phyloP scores from a whole-genome alignment of 64 coral and sea anemone species.

The Actinia equina region DNA sequence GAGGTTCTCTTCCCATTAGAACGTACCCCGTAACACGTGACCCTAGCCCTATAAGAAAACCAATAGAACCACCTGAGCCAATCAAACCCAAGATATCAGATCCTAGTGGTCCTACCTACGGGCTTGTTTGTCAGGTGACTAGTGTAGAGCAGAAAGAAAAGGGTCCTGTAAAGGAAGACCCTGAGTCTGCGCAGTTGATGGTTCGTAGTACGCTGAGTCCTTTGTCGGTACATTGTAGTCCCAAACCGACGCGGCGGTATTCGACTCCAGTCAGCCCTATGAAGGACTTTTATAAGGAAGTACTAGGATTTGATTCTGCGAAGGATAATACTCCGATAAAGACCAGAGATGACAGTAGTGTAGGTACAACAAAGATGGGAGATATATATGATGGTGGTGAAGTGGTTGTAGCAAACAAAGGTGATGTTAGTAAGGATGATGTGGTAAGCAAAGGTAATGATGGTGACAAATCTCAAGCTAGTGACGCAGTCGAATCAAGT shows the following conservation, averaged over 20 bases:
- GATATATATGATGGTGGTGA: no score
- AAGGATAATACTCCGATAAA: background rate
- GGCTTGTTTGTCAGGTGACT: constrained; percentile 21
- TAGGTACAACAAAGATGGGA: background rate
- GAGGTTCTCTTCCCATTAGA: constrained; percentile 14
- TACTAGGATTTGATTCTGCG: background rate
- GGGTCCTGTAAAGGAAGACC: background rate
- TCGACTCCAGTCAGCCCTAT: constrained; percentile 17
- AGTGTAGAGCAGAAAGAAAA: background rate
- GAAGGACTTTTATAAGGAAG: constrained; percentile 22
- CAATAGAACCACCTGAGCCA: background rate
- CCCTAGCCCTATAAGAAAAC: constrained; percentile 23
- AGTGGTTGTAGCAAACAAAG: background rate
- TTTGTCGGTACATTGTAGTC: constrained; percentile 27
- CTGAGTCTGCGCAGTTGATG: constrained; percentile 22
- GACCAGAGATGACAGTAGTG: background rate
- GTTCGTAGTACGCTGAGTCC: constrained; percentile 11
- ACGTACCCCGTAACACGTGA: constrained; percentile 35
- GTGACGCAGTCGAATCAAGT: background rate
- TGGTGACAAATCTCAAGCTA: background rate
- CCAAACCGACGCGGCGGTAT: constrained; percentile 9
- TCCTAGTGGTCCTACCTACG: background rate
- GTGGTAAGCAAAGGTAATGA: background rate
- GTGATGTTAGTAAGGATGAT: background rate
- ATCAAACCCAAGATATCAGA: background rate